Evolutionary conservation across 2,888 invertebrate genomes (phyloP).

Genomic region (Tinea trinotella): DNA sequence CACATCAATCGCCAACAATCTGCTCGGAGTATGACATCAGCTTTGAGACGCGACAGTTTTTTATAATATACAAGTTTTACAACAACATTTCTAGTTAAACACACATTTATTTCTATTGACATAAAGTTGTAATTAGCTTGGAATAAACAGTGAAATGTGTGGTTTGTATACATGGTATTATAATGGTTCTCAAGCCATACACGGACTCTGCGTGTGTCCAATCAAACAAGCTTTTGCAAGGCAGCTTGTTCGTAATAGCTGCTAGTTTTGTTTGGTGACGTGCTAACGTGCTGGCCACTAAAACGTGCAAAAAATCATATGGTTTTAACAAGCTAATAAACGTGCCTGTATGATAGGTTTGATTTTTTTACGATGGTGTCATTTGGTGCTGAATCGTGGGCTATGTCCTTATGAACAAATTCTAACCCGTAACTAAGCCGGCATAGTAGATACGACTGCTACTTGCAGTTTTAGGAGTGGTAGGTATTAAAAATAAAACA

Average conservation of each 20-base stretch:
- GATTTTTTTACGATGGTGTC: no score
- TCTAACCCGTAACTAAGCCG: no score
- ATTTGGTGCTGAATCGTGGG: no score
- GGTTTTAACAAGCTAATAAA: no score
- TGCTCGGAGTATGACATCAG: conserved; percentile 3
- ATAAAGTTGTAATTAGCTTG: background rate
- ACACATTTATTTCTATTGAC: background rate
- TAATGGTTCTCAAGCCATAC: background rate
- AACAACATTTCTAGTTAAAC: background rate
- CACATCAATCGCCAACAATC: conserved; percentile 14
- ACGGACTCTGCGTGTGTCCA: background rate
- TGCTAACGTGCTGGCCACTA: no score
- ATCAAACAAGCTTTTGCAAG: conserved; percentile 10
- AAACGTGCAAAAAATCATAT: no score
- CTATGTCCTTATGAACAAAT: no score
- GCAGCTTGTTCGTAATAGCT: background rate
- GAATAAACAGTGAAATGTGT: background rate
- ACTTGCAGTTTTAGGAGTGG: no score
- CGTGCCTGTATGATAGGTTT: no score
- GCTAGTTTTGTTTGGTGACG: background rate
- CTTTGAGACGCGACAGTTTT: conserved; percentile 14
- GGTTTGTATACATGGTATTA: background rate
- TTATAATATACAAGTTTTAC: background rate
- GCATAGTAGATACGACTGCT: no score
- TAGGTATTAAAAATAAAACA: no score